Percentiles rank a stretch among this genome's conserved stretches.
These are phyloP conservation scores for Papilio xuthus DNA, from an alignment of 1,140 invertebrate species.

Conservation along the genomic window DNA sequence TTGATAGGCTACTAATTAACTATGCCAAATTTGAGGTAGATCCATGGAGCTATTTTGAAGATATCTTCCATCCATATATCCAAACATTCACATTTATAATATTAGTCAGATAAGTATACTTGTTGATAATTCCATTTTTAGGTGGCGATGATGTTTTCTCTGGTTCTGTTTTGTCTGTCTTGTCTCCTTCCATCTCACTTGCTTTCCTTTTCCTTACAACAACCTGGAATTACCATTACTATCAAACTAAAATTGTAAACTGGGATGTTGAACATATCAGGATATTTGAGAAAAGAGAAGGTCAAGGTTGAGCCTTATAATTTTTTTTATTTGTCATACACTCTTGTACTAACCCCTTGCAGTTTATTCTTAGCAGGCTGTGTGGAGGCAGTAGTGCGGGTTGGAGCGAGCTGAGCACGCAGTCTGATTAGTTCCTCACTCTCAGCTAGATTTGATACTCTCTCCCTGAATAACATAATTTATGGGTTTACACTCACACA, in stretches of 20 bases:
- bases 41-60: too few species aligned
- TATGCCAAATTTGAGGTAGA: too few species aligned
- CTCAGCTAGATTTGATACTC: constrained; percentile 90
- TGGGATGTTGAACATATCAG: background rate
- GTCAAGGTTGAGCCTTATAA: background rate
- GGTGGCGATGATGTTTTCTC: constrained; percentile 55
- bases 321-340: constrained; percentile 1
- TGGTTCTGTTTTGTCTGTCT: constrained; percentile 64
- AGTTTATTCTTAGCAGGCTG: constrained; percentile 81
- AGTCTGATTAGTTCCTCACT: constrained; percentile 84
- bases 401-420: constrained; percentile 69
- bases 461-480: constrained; percentile 61
- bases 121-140: constrained; percentile 57
- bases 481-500: too few species aligned
- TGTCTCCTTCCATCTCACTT: constrained; percentile 80
- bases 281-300: constrained; percentile 37
- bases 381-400: constrained; percentile 50
- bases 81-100: too few species aligned
- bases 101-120: too few species aligned
- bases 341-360: constrained; percentile 73
- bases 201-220: constrained; percentile 84
- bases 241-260: background rate
- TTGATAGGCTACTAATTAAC: too few species aligned
- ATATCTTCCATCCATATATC: too few species aligned
- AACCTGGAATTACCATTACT: constrained; percentile 52